Conservation (phyloP, 1,140 invertebrate species). For the Plectrocnemia conspersa region DNA sequence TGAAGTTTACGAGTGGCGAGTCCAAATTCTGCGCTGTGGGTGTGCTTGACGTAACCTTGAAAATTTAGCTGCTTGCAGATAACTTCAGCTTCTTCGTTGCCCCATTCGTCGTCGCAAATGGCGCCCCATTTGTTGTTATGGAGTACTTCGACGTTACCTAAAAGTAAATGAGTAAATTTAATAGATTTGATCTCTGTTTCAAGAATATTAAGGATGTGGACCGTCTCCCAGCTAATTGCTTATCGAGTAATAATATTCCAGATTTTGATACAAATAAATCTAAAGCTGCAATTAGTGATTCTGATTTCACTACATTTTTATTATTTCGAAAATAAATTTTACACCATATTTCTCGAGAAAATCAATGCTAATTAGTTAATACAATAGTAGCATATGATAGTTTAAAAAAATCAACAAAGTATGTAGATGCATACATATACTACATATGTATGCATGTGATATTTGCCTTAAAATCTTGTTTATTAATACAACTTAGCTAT, state of each 20-base stretch:
- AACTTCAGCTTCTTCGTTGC: conserved; percentile 71
- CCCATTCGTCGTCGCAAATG: conserved; percentile 92
- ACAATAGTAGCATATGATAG: too few relatives aligned
- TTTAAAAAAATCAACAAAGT: too few relatives aligned
- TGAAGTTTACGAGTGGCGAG: conserved; percentile 69
- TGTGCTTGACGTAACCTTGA: conserved; percentile 54
- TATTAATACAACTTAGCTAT: too few relatives aligned
- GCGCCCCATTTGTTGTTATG: conserved; percentile 82
- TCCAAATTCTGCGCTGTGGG: conserved; percentile 72
- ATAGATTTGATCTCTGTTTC: not conserved
- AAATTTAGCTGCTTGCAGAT: conserved; percentile 79
- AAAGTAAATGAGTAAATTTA: conserved; percentile 32
- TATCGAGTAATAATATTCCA: not conserved
- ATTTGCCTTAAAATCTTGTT: too few relatives aligned
- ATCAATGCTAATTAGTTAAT: too few relatives aligned
- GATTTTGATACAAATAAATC: too few relatives aligned
- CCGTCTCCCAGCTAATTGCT: not conserved
- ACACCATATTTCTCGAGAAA: too few relatives aligned
- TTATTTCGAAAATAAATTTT: too few relatives aligned
- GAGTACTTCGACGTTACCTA: conserved; percentile 85
- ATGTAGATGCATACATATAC: too few relatives aligned
- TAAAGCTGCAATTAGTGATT: too few relatives aligned
- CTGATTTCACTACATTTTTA: too few relatives aligned
- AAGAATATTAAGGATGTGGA: not conserved
- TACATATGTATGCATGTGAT: too few relatives aligned